Evolutionary conservation across 2,113 vertebrate species (phyloP).

Genomic region (Eurypyga helias): DNA sequence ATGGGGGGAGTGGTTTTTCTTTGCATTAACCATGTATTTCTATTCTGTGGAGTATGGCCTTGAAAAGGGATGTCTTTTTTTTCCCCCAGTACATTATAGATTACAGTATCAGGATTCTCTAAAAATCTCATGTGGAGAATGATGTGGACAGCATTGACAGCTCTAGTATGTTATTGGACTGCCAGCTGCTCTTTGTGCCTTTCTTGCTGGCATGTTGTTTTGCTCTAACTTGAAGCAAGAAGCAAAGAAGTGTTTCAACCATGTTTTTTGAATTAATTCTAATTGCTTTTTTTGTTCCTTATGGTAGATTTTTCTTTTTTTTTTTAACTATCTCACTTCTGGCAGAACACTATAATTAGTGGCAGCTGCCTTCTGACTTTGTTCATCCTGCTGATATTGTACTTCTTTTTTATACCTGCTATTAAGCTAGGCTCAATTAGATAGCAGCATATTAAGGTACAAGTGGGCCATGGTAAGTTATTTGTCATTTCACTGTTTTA

Average conservation of each 20-base stretch:
- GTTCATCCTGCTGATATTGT: background rate
- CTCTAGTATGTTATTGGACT: slow-evolving; percentile 9
- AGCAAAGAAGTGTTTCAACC: slow-evolving; percentile 33
- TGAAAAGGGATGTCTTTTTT: slow-evolving; percentile 33
- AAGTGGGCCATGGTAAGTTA: background rate
- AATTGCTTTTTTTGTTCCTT: background rate
- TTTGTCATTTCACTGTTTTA: background rate
- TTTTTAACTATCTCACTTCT: background rate
- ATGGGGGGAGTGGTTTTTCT: background rate
- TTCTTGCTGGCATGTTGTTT: slow-evolving; percentile 32
- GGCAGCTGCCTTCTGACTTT: background rate
- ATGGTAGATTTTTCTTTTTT: background rate
- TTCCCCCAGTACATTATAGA: background rate
- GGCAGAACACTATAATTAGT: background rate
- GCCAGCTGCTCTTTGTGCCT: slow-evolving; percentile 53
- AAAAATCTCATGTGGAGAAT: slow-evolving; percentile 24
- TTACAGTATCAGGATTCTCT: slow-evolving; percentile 9
- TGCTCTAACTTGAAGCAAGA: slow-evolving; percentile 39
- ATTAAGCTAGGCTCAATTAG: background rate
- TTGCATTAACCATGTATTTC: background rate
- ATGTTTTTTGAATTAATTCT: background rate
- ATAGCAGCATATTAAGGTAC: background rate
- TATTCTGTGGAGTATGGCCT: background rate
- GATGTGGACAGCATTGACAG: slow-evolving; percentile 26
- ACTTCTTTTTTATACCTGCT: background rate